Base-by-base conservation (phyloP, 2,113 vertebrate species). In the Gymnobelideus leadbeateri region DNA sequence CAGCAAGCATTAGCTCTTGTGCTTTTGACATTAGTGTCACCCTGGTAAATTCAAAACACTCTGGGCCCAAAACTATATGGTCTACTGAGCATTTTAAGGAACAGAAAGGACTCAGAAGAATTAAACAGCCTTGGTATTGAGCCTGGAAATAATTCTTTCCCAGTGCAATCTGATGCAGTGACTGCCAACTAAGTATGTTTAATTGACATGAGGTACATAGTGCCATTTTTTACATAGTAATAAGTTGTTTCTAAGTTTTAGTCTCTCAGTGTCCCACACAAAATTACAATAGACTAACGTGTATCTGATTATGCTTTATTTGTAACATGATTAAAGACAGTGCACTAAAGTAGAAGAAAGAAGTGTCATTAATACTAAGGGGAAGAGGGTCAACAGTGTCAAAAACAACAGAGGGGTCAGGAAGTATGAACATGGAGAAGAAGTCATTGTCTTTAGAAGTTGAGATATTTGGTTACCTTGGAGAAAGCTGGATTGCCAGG, bases 121-220 rank as follows among this genome's bases (percentile, higher is more conserved):
- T 46, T 8, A 2, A 52, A 1, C 12, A 19, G 91, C 89, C 77
- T 7, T 6, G 28, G 49, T 25, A 8, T 0, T n/a, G 90, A 1
- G 0, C 51, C 49, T 16, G 57, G 43, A 26, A n/a, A 25, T 53
- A 26, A 12, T n/a, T 90, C 8, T 6, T 12, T 68, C 26, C 51
- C 68, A 2, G 0, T 6, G 26, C 19, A 26, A 49, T 97, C 9
- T 19, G 57, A 54, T n/a, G 14, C 26, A 0, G 51, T 37, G 77
- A 52, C 92, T 24, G 0, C 93, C 51, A 3, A 0, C 0, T 0
- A 2, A 0, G 0, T 0, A n/a, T 9, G 77, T 28, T 8, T 51
- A 47, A 50, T 26, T 92, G 84, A 47, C 46, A 16, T 51, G 31
- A 93, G 43, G 49, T 51, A 84, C 84, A 25, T 84, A 92, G 31